phyloP scores from a whole-genome alignment of 2,888 invertebrate genomes.

The Thereva nobilitata region DNA sequence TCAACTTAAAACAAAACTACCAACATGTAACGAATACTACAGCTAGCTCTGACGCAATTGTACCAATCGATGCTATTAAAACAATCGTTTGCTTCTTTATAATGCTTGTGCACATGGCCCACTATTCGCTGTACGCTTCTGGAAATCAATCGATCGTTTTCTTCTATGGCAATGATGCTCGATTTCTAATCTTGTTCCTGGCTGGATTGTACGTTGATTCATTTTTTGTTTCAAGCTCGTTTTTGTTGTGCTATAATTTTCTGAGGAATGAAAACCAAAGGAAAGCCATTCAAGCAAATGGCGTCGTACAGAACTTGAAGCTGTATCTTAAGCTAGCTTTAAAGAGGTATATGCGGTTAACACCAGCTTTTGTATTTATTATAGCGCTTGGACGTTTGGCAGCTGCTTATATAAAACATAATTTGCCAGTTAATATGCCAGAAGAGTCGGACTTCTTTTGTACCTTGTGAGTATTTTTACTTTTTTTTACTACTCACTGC shows the following conservation, averaged over 20 bases:
- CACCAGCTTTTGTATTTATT: conserved; percentile 8
- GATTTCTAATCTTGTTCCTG: not conserved
- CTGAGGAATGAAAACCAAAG: conserved; percentile 8
- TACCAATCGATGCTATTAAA: not conserved
- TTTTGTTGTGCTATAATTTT: conserved; percentile 21
- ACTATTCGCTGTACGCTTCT: not conserved
- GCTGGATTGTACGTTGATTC: not conserved
- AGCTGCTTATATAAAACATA: conserved; percentile 14
- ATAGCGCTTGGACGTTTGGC: conserved; percentile 10
- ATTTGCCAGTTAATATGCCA: not conserved
- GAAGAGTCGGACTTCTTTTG: conserved; percentile 6
- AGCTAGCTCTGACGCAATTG: not conserved
- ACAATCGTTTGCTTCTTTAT: conserved; percentile 6
- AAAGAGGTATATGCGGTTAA: conserved; percentile 19
- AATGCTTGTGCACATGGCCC: conserved; percentile 1
- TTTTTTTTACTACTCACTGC: too few species aligned
- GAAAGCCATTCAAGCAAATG: not conserved
- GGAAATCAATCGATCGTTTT: not conserved
- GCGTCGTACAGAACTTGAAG: not conserved
- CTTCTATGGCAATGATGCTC: not conserved
- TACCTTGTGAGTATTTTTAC: conserved; percentile 11
- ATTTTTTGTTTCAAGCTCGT: conserved; percentile 18
- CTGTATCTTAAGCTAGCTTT: conserved; percentile 7
- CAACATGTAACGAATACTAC: not conserved
- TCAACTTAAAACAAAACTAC: conserved; percentile 1